Base-by-base conservation (phyloP, 2,797 vertebrate genomes). In the Galagoides demidoff region DNA sequence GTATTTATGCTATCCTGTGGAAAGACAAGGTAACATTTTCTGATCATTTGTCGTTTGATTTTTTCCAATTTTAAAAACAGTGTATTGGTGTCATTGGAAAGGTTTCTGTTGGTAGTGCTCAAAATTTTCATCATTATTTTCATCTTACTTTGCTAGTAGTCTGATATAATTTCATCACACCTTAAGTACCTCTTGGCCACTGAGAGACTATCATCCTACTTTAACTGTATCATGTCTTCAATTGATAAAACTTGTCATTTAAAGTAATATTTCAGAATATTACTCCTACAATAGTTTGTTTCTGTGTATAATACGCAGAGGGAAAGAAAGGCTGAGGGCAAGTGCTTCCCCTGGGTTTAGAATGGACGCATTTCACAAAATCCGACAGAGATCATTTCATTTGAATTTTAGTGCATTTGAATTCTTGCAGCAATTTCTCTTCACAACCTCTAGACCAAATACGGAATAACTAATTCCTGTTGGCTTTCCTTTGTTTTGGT, bases 311-410 rank as follows among this genome's bases (percentile, higher is more conserved):
- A 23, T 12, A 37, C 31, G 49, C 31, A 78, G 85, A 90, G 68
- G 12, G 25, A 20, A 55, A 17, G 23, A 57, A 90, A 92, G 34
- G 16, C 16, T 19, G 27, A 85, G 11, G 31, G 90, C 14, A 82
- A 87, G 22, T 71, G 8, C 29, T 92, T 81, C 84, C 68, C 31
- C 27, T 86, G 45, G 11, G 49, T 31, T 90, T 68, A 76, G 49
- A 78, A 61, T 74, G 82, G 96, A 94, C 85, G 78, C 34, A 73
- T 92, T 92, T 63, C 45, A 37, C 22, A 66, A 92, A 83, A 94
- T 70, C 64, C 70, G 89, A 55, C 34, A 83, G 20, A 73, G 29
- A 87, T 71, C 61, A 45, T 14, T 95, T 92, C 86, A 73, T 84
- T 92, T 87, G 83, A 90, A 66, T 77, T 90, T 79, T 64, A 84